Evolutionary conservation across 2,888 invertebrate species (phyloP).

Genomic region (Pemphredon lugubris): DNA sequence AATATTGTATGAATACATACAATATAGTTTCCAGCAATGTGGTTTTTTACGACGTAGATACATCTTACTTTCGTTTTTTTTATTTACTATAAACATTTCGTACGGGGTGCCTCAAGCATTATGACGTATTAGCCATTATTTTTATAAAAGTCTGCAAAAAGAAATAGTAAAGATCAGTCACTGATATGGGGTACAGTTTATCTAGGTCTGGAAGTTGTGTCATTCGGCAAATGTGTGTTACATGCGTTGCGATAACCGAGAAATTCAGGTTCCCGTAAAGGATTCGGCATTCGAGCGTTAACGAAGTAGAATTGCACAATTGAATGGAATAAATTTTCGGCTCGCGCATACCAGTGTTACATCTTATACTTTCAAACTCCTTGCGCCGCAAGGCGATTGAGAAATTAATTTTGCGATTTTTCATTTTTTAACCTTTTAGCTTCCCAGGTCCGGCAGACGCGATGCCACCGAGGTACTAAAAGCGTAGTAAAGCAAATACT

Average conservation of each 20-base stretch:
- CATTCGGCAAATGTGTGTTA: conserved; percentile 52
- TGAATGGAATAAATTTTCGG: conserved; percentile 13
- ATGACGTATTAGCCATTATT: not conserved
- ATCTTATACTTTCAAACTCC: conserved; percentile 77
- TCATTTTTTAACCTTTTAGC: conserved; percentile 81
- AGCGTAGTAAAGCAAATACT: conserved; percentile 66
- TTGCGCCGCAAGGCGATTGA: conserved; percentile 62
- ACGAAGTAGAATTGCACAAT: conserved; percentile 11
- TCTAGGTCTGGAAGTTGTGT: conserved; percentile 55
- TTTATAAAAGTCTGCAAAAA: not conserved
- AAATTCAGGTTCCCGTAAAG: conserved; percentile 27
- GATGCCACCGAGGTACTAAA: conserved; percentile 81
- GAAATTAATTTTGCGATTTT: conserved; percentile 80
- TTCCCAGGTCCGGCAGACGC: conserved; percentile 81
- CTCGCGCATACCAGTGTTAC: conserved; percentile 73
- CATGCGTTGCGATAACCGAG: conserved; percentile 56
- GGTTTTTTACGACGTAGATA: too few relatives aligned
- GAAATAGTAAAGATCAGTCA: not conserved
- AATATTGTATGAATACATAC: too few relatives aligned
- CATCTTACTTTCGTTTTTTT: too few relatives aligned
- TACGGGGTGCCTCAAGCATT: not conserved
- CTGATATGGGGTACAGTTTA: conserved; percentile 1
- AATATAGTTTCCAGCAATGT: too few relatives aligned
- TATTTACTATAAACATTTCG: too few relatives aligned
- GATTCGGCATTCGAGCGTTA: conserved; percentile 13